Evolutionary conservation across 1,140 invertebrate genomes (phyloP), one percentile per base, ranked within the genome.

Genomic region (Sipha flava): DNA sequence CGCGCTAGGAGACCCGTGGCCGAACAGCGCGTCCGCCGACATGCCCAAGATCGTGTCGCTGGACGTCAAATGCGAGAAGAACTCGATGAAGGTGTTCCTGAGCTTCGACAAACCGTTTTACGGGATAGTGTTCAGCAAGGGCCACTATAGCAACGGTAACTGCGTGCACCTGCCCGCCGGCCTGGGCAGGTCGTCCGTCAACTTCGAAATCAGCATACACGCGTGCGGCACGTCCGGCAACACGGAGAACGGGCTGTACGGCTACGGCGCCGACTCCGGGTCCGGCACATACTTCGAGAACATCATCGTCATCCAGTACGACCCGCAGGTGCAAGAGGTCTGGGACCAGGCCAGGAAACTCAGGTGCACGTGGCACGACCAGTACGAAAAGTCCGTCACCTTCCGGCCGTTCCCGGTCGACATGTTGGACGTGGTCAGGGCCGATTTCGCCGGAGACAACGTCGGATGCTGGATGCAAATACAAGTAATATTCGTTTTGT

Each of bases 381-480:
- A 96, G 81, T 97, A 97, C 84, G 95, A 97, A 86, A 97, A 97
- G 84, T 94, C 95, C 1, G 95, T 97, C 0, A 96, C 95, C 0
- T 97, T 97, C 87, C 87, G 95, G 62, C 95, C 95, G 0, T 97
- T 97, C 89, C 94, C 94, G 1, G 95, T 97, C 1, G 95, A 97
- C 84, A 97, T 97, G 95, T 84, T 97, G 79, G 94, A 97, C 85
- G 94, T 96, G 1, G 95, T 97, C 3, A 86, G 94, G 34, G 95
- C 95, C 2, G 95, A 97, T 83, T 97, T 97, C 84, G 94, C 95
- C 54, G 95, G 95, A 0, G 95, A 97, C 83, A 97, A 97, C 85
- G 94, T 97, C 1, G 95, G 95, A 7, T 97, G 95, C 86, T 96
- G 94, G 94, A 95, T 95, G 93, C 93, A 95, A 83, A 95, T 95